Base-by-base conservation (phyloP, 53 echinoderm and acorn worm species). In the Paelopatides confundens region DNA sequence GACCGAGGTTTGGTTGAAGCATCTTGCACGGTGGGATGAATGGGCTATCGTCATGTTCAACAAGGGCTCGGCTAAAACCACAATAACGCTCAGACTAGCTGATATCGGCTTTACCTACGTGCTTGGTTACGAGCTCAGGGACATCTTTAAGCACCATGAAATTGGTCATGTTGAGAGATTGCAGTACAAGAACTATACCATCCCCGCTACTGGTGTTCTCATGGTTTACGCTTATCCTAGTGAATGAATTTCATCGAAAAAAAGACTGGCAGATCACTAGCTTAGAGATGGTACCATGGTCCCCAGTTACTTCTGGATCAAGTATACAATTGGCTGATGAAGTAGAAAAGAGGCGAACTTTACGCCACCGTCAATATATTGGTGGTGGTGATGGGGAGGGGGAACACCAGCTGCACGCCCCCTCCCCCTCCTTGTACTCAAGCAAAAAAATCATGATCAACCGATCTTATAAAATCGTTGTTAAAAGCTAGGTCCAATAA, bases 221-320 rank as follows among this genome's bases (percentile, higher is more conserved):
- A 86, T 95, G 86, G 92, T 89, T 5, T 96, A 92, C 71, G 92
- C 90, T 23, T 96, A 96, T 87, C 92, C 90, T 31, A 94, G 92
- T 81, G 86, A 89, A 92, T 92, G 37, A 85, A 21, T 58, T 0
- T 58, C n/a, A n/a, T 43, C n/a, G n/a, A n/a, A n/a, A n/a, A n/a
- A n/a, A n/a, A n/a, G n/a, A n/a, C n/a, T n/a, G n/a, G n/a, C n/a
- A n/a, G n/a, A n/a, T n/a, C n/a, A n/a, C n/a, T n/a, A n/a, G n/a
- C n/a, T n/a, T n/a, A n/a, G n/a, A n/a, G n/a, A n/a, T n/a, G n/a
- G n/a, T n/a, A n/a, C n/a, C n/a, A n/a, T n/a, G n/a, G n/a, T n/a
- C n/a, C n/a, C n/a, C n/a, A n/a, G n/a, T n/a, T n/a, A n/a, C n/a
- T n/a, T n/a, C n/a, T n/a, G n/a, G n/a, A n/a, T n/a, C n/a, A n/a